Base-by-base conservation (phyloP, 2,113 vertebrate species). In the Rhabdomys dilectus region DNA sequence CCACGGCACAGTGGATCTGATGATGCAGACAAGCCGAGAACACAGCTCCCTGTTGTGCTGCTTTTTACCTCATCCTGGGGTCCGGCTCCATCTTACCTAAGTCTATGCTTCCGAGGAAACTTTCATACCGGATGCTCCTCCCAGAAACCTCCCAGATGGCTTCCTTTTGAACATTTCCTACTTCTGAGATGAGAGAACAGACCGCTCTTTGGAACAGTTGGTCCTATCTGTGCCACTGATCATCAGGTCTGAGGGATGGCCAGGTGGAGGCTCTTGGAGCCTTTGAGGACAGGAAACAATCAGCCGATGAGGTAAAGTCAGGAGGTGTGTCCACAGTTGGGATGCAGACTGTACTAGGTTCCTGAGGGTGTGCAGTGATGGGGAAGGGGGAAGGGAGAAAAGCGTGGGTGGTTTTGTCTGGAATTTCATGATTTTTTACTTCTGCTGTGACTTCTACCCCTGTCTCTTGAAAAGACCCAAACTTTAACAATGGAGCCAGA, bases 401-500 rank as follows among this genome's bases (percentile, higher is more conserved):
- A 95, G 90, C 0, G 0, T 73, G 60, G 7, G 19, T 0, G 9
- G 42, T 70, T 93, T 95, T 81, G 36, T 66, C 89, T 96, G 17
- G 48, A n/a, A 82, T n/a, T 45, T n/a, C 42, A 45, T 9, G n/a
- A 2, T 73, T 75, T 88, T 88, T 95, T 73, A 58, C 68, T 1
- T 72, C 91, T 89, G 80, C 39, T 9, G 53, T 6, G 1, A 90
- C 58, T 29, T 60, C 22, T 10, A 31, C 0, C n/a, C 24, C 21
- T 39, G 45, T 90, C 95, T 81, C 88, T 68, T 80, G 45, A 62
- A 36, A 76, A 97, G 88, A 93, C 76, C 89, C 92, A 87, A 96
- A 80, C 0, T 11, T 93, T 58, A 88, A 78, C 95, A 97, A 98
- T 97, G 89, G 89, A 98, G 58, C 89, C 29, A 82, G n/a, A 62